A percentile compares a stretch with the other conserved stretches of the same genome.
Evolutionary conservation across 2,113 vertebrate genomes (phyloP).

Genomic region (Empidonax traillii): DNA sequence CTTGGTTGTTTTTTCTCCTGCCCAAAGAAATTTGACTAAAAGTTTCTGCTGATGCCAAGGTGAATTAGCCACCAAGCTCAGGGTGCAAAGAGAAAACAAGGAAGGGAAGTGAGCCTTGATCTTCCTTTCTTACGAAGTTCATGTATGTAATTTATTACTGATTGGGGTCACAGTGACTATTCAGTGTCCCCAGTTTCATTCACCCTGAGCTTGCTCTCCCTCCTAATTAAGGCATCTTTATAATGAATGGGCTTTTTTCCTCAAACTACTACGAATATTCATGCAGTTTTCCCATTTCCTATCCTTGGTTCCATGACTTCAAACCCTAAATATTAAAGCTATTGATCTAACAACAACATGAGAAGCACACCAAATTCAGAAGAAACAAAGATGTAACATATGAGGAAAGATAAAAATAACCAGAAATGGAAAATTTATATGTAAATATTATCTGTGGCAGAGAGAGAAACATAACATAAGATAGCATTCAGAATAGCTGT

Average conservation of each 20-base stretch:
- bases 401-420: not conserved
- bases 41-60: not conserved
- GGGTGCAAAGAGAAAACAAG: not conserved
- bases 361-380: not conserved
- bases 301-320: not conserved
- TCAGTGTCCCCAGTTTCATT: not conserved
- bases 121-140: not conserved
- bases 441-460: not conserved
- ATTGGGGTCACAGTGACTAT: not conserved
- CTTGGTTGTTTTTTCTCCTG: not conserved
- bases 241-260: not conserved
- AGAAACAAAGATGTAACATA: not conserved
- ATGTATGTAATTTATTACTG: not conserved
- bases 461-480: not conserved
- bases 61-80: not conserved
- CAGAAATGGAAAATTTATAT: not conserved
- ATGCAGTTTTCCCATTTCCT: not conserved
- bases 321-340: not conserved
- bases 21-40: not conserved
- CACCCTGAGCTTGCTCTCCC: not conserved
- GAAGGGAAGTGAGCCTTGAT: not conserved
- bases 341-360: not conserved
- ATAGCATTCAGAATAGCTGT: not conserved
- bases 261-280: not conserved
- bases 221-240: not conserved